These are phyloP conservation scores for Lophotis ruficrista DNA, from an alignment of 2,113 vertebrate species.

Conservation along the genomic window DNA sequence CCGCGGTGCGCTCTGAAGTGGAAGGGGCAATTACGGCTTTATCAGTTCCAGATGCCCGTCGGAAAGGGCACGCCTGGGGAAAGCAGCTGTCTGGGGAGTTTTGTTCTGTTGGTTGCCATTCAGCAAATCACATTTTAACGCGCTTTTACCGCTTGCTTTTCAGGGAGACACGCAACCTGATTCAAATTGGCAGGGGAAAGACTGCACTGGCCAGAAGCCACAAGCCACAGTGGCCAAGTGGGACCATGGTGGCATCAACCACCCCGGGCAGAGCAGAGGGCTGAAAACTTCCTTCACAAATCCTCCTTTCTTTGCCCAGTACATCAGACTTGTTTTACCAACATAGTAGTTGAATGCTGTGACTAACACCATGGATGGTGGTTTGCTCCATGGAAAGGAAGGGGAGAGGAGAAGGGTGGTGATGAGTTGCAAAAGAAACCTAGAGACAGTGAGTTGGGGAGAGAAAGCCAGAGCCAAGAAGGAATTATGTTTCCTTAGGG, in stretches of 20 bases:
- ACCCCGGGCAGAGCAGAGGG: neutral
- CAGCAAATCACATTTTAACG: neutral
- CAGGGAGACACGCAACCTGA: neutral
- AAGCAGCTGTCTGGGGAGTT: neutral
- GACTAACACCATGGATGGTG: fast-evolving
- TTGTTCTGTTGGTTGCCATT: neutral
- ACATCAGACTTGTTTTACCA: neutral
- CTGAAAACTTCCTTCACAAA: neutral
- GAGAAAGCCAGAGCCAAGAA: neutral
- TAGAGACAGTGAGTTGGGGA: neutral
- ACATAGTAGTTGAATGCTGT: neutral
- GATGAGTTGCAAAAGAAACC: neutral
- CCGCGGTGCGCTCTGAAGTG: neutral
- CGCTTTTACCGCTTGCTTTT: neutral
- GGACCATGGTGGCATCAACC: neutral
- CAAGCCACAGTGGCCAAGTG: neutral
- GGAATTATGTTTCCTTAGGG: neutral
- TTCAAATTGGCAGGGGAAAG: neutral
- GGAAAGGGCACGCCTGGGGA: neutral
- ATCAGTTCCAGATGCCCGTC: neutral
- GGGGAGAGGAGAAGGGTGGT: neutral
- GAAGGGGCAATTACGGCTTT: neutral
- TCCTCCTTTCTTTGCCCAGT: neutral
- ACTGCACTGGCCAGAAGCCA: neutral
- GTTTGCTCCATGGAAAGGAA: neutral